A percentile compares a stretch with the other conserved stretches of the same genome.
These are phyloP conservation scores for Temnothorax unifasciatus DNA, from an alignment of 2,888 invertebrate genomes.

Conservation along the genomic window DNA sequence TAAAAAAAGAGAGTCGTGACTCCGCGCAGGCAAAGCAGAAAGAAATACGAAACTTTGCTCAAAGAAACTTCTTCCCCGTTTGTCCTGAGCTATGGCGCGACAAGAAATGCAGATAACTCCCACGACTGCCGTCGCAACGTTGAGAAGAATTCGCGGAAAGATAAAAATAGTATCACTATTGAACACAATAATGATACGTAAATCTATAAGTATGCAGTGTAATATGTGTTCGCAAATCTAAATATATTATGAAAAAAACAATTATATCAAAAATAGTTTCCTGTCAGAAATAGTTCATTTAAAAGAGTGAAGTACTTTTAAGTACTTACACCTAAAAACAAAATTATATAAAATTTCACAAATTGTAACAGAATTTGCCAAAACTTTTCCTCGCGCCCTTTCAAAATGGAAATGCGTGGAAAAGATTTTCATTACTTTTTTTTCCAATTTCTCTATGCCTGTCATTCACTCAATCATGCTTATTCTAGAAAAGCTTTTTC, in stretches of 20 bases:
- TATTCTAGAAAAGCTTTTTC: conserved; percentile 13
- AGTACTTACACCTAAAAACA: not conserved
- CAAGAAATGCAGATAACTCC: conserved; percentile 27
- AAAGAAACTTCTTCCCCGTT: conserved; percentile 24
- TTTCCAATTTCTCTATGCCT: conserved; percentile 14
- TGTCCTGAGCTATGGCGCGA: not conserved
- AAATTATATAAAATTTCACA: not conserved
- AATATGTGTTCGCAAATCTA: not conserved
- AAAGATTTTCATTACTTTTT: conserved; percentile 21
- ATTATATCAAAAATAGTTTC: not conserved
- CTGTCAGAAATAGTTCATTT: not conserved
- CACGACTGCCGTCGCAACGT: not conserved
- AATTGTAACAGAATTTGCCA: not conserved
- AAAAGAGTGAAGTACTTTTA: not conserved
- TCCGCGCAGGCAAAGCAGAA: conserved; percentile 34
- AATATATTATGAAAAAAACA: not conserved
- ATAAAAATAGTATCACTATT: conserved; percentile 20
- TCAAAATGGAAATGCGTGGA: not conserved
- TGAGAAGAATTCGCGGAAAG: conserved; percentile 12
- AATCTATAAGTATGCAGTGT: not conserved
- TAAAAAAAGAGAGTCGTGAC: not conserved
- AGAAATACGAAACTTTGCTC: conserved; percentile 41
- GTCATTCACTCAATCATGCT: conserved; percentile 20
- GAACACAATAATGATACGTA: not conserved
- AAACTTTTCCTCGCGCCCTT: not conserved